Conservation (phyloP, 2,888 invertebrate species). For the Bimastos eiseni region DNA sequence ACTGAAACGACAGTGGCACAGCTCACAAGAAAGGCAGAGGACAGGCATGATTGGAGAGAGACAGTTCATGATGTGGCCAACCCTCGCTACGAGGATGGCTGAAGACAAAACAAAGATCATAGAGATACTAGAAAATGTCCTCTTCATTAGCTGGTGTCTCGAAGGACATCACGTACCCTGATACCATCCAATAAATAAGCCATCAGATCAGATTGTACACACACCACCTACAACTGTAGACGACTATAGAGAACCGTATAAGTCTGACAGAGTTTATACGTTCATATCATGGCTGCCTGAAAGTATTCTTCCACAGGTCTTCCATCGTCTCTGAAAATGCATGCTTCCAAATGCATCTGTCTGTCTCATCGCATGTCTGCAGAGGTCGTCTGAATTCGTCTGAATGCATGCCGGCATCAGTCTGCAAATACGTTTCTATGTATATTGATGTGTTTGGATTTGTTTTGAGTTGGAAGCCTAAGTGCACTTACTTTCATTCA, state of each 20-base stretch:
- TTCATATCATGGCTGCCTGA: not conserved
- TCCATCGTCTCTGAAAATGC: not conserved
- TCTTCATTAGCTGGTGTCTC: not conserved
- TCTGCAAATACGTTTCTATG: not conserved
- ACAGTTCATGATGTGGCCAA: too few relatives aligned
- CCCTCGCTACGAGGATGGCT: too few relatives aligned
- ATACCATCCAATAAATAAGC: not conserved
- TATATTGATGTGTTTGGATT: conserved; percentile 13
- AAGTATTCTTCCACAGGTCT: not conserved
- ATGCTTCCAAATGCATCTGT: not conserved
- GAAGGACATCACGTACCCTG: not conserved
- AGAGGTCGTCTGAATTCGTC: not conserved
- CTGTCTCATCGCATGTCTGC: not conserved
- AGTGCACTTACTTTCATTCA: conserved; percentile 13
- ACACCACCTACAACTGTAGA: not conserved
- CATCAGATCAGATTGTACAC: not conserved
- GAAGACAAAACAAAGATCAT: too few relatives aligned
- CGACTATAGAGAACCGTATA: not conserved
- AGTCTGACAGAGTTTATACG: not conserved
- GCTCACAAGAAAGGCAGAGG: too few relatives aligned
- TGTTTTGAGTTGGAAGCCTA: conserved; percentile 6
- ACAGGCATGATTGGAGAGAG: too few relatives aligned
- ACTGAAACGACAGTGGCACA: too few relatives aligned
- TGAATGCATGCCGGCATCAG: not conserved
- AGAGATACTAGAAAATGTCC: not conserved